Evolutionary conservation across 2,797 vertebrate genomes (phyloP).

Genomic region (Pantherophis vulpinus): DNA sequence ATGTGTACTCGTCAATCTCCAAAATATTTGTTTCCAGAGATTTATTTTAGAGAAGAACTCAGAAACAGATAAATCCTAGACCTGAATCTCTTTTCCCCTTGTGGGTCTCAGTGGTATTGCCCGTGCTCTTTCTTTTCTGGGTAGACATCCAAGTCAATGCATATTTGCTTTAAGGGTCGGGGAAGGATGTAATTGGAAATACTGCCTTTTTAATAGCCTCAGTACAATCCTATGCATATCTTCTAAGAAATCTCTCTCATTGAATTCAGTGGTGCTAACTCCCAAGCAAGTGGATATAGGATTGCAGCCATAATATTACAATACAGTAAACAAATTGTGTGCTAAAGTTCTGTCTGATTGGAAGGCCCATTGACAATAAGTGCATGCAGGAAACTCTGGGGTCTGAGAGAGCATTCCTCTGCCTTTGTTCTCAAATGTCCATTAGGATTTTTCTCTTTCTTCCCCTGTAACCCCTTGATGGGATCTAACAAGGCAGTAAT

Average conservation of each 20-base stretch:
- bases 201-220: neutral
- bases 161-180: neutral
- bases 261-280: neutral
- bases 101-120: conserved; percentile 31
- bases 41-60: neutral
- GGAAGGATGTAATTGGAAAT: neutral
- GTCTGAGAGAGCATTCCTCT: conserved; percentile 17
- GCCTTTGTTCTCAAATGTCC: conserved; percentile 20
- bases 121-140: conserved; percentile 21
- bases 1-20: conserved; percentile 24
- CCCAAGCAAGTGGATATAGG: neutral
- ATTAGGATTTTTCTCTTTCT: conserved; percentile 58
- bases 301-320: neutral
- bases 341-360: neutral
- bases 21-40: neutral
- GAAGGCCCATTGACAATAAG: neutral
- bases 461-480: conserved; percentile 11
- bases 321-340: neutral
- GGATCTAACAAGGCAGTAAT: conserved; percentile 27
- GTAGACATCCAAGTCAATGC: conserved; percentile 28
- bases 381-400: conserved; percentile 17
- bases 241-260: neutral
- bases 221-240: neutral
- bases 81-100: conserved; percentile 25
- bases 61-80: neutral